Base-by-base conservation (phyloP, 2,113 vertebrate species). In the Xerus inauris region DNA sequence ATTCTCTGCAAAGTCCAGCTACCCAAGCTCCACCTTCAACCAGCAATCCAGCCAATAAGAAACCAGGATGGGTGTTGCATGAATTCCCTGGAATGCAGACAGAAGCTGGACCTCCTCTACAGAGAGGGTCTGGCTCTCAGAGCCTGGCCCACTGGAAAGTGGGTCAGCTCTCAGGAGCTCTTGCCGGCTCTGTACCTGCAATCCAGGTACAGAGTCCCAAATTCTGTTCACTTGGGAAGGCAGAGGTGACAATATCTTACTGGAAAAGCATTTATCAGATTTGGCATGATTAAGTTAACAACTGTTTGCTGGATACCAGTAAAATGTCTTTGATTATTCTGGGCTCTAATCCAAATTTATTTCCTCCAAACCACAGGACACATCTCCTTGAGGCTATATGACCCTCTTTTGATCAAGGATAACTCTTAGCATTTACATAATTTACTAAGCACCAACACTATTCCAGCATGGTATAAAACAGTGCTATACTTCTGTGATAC, bases 201-300 rank as follows among this genome's bases (percentile, higher is more conserved):
- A 38, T 6, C 42, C 42, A 54, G 42, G 69, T 2, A 12, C 77
- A 54, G 10, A 54, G 35, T 8, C 62, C 13, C 0, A 0, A 10
- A 8, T 6, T 65, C 54, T 28, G 20, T 19, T 38, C 42, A 47
- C 45, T 45, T 17, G 76, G 45, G 62, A 86, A 5, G 7, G 6
- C 13, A 75, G 32, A 91, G 6, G 47, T 38, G 40, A 30, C 38
- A n/a, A 38, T 45, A 19, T 57, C 87, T 71, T n/a, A 75, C 67
- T 11, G 26, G n/a, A 32, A 87, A 94, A 85, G 57, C 19, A 28
- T 51, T 84, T 57, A 90, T 77, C 91, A 67, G 73, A 90, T 72
- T 12, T 91, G 85, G 69, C 80, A 40, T 1, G n/a, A 69, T 3
- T 45, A 65, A 38, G 42, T 62, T 79, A 67, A 84, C 30, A 77